phyloP scores from a whole-genome alignment of 2,888 invertebrate genomes.

The Tubulanus polymorphus region DNA sequence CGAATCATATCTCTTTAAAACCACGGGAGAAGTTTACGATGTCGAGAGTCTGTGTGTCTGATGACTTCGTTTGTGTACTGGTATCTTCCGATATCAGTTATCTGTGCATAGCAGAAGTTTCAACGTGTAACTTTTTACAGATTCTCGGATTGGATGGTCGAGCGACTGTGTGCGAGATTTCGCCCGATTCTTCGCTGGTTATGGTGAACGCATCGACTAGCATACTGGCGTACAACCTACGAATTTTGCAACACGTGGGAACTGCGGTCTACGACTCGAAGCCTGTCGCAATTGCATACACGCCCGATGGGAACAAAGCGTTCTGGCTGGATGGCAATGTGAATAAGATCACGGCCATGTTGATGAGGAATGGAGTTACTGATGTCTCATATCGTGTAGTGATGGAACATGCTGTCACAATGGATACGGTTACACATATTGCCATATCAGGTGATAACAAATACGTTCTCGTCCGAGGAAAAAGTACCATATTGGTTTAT shows the following conservation, averaged over 20 bases:
- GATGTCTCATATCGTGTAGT: conserved; percentile 44
- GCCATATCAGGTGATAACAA: conserved; percentile 32
- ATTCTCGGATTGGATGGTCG: conserved; percentile 40
- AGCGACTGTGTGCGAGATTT: conserved; percentile 36
- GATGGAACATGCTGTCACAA: conserved; percentile 28
- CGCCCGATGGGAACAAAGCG: conserved; percentile 33
- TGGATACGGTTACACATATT: conserved; percentile 25
- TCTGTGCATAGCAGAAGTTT: conserved; percentile 43
- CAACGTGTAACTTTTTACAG: conserved; percentile 35
- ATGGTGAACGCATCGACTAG: conserved; percentile 42
- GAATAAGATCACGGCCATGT: conserved; percentile 36
- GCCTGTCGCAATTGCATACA: conserved; percentile 35
- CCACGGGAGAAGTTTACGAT: conserved; percentile 41
- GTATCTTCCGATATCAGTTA: conserved; percentile 43
- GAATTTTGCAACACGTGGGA: conserved; percentile 33
- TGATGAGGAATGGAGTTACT: conserved; percentile 33
- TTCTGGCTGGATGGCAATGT: conserved; percentile 35
- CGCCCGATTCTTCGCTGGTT: conserved; percentile 38
- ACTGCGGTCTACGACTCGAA: conserved; percentile 30
- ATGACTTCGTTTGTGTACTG: conserved; percentile 37
- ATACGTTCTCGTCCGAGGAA: conserved; percentile 29
- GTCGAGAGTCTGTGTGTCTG: conserved; percentile 29
- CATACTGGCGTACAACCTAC: conserved; percentile 38
- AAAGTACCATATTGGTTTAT: conserved; percentile 37
- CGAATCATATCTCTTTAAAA: conserved; percentile 40